A percentile compares a stretch with the other conserved stretches of the same genome.
Evolutionary conservation across 2,888 invertebrate genomes (phyloP).

Genomic region (Polydrusus cervinus): DNA sequence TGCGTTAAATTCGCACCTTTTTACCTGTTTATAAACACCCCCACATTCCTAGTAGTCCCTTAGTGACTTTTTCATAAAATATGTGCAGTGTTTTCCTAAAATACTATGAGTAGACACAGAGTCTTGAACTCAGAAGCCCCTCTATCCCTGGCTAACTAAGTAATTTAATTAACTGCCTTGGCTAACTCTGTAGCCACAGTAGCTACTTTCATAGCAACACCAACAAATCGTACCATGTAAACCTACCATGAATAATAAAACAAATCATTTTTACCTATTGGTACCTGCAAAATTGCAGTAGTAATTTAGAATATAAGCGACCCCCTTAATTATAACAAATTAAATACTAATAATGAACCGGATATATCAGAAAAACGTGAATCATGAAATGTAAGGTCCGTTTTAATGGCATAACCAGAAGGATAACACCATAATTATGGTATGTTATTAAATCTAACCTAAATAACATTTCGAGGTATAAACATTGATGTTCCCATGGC

Average conservation of each 20-base stretch:
- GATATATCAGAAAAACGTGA: constrained; percentile 26
- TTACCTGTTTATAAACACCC: no score
- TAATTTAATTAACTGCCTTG: no score
- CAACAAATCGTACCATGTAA: constrained; percentile 1
- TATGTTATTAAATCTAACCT: constrained; percentile 51
- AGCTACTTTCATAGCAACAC: background rate
- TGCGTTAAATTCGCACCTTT: no score
- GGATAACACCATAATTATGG: constrained; percentile 41
- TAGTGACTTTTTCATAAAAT: no score
- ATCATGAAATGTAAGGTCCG: constrained; percentile 27
- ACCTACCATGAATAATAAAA: constrained; percentile 9
- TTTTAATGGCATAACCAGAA: constrained; percentile 30
- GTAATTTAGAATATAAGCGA: constrained; percentile 5
- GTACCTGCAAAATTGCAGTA: constrained; percentile 5
- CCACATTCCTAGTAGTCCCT: no score
- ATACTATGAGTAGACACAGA: no score
- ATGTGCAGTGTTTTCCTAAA: no score
- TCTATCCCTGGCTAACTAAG: no score
- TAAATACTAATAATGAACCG: constrained; percentile 25
- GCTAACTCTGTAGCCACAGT: no score
- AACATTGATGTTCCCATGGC: constrained; percentile 30
- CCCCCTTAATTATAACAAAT: background rate
- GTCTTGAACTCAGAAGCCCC: no score
- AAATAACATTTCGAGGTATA: constrained; percentile 41
- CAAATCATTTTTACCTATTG: background rate